These are phyloP conservation scores for Peromyscus nudipes DNA, from an alignment of 2,797 vertebrate genomes.

Conservation along the genomic window DNA sequence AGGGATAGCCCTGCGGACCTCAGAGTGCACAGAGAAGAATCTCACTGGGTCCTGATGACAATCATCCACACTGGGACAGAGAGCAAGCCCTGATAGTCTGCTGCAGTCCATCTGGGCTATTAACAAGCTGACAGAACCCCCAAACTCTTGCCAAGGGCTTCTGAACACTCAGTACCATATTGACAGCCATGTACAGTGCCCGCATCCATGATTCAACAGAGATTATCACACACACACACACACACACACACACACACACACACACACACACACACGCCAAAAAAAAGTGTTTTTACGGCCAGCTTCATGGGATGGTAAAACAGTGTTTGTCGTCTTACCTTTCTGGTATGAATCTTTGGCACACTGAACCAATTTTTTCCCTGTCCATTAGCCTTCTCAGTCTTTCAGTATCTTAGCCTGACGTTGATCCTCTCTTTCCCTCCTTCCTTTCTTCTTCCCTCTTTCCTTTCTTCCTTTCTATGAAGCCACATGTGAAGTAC, in stretches of 20 bases:
- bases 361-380: not conserved
- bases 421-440: not conserved
- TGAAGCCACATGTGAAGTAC: not conserved
- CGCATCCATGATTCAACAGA: not conserved
- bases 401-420: not conserved
- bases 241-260: too few species aligned
- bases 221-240: too few species aligned
- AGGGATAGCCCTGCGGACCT: not conserved
- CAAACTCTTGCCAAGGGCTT: not conserved
- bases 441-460: not conserved
- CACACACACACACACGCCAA: too few species aligned
- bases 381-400: not conserved
- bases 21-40: not conserved
- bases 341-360: not conserved
- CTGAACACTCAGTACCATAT: not conserved
- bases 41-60: not conserved
- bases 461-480: not conserved
- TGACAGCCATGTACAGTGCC: not conserved
- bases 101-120: not conserved
- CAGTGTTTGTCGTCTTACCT: not conserved
- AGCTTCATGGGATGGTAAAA: not conserved
- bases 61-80: not conserved
- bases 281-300: not conserved
- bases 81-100: not conserved
- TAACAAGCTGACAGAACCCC: not conserved